phyloP scores from a whole-genome alignment of 2,797 vertebrate species.

The Todus mexicanus region DNA sequence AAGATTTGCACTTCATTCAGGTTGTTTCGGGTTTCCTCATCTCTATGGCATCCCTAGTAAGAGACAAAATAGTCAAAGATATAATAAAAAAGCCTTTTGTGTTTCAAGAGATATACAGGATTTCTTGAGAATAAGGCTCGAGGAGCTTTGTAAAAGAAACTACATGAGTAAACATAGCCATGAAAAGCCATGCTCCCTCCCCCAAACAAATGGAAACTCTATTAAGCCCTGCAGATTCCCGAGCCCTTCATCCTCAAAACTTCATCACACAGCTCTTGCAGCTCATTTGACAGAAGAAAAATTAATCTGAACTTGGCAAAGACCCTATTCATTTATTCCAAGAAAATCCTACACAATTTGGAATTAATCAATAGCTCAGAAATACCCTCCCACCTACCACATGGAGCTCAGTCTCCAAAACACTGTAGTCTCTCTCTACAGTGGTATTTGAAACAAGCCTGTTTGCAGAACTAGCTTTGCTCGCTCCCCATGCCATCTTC shows the following conservation, averaged over 20 bases:
- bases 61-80: neutral
- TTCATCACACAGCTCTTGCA: neutral
- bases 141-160: neutral
- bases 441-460: neutral
- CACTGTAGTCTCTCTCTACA: neutral
- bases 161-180: neutral
- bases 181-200: neutral
- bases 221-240: neutral
- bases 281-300: slow-evolving; percentile 1
- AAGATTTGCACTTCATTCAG: neutral
- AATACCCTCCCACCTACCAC: slow-evolving; percentile 39
- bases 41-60: neutral
- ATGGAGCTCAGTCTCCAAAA: slow-evolving; percentile 5
- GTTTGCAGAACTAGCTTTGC: neutral
- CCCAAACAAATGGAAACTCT: neutral
- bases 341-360: slow-evolving; percentile 30
- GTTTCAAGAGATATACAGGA: neutral
- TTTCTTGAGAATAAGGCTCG: neutral
- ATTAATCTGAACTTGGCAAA: neutral
- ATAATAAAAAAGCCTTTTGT: neutral
- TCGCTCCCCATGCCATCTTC: neutral
- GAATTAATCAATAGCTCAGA: slow-evolving; percentile 51
- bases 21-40: neutral
- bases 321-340: neutral
- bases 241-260: neutral